Conservation (phyloP, 2,888 invertebrate species). For the Aphodius sticticus region DNA sequence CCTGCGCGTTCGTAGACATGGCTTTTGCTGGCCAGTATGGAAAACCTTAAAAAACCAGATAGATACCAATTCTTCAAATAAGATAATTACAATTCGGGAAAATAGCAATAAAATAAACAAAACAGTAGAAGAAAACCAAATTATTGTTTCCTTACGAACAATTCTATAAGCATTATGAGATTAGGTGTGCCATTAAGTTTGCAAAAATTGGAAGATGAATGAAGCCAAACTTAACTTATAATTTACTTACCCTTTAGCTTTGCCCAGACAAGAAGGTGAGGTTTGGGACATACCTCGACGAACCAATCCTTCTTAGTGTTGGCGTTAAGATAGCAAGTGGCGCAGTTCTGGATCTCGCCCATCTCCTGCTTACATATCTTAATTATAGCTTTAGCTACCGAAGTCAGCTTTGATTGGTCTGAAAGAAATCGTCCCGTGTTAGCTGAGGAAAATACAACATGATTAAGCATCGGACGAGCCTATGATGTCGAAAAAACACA, state of each 20-base stretch:
- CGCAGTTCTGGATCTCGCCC: constrained; percentile 91
- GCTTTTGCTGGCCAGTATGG: constrained; percentile 98
- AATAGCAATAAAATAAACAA: background rate
- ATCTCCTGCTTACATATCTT: constrained; percentile 89
- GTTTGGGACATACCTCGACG: constrained; percentile 87
- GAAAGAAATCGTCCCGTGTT: constrained; percentile 37
- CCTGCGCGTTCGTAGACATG: constrained; percentile 71
- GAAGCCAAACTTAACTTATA: too few relatives aligned
- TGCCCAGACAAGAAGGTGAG: constrained; percentile 94
- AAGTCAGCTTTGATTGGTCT: constrained; percentile 82
- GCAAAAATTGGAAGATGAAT: too few relatives aligned
- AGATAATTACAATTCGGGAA: background rate
- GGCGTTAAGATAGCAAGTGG: constrained; percentile 89
- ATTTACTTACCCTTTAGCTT: constrained; percentile 78
- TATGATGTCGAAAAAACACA: background rate
- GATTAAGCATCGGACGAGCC: constrained; percentile 15
- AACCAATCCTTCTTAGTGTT: constrained; percentile 89
- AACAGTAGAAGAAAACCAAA: background rate
- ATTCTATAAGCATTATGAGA: background rate
- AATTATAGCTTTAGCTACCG: constrained; percentile 78
- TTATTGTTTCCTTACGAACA: background rate
- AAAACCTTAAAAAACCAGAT: constrained; percentile 67
- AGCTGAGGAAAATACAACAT: constrained; percentile 30
- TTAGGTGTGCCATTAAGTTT: background rate
- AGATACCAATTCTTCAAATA: background rate